phyloP scores from a whole-genome alignment of 2,888 invertebrate genomes.

The Balanococcus diminutus region DNA sequence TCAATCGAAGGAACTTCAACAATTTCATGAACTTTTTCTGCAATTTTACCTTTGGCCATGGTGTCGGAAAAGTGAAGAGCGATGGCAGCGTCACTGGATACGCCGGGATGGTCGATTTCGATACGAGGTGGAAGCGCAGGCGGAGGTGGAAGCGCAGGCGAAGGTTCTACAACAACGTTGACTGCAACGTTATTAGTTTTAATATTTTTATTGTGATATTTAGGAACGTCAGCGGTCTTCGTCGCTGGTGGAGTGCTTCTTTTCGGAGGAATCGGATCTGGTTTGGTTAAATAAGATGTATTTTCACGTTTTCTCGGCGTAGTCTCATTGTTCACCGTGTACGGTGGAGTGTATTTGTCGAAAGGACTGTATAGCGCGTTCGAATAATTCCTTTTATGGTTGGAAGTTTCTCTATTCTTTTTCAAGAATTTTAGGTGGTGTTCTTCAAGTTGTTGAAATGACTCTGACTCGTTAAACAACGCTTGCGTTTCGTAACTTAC shows the following conservation, averaged over 20 bases:
- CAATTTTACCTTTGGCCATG: neutral
- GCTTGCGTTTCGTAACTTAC: slow-evolving; percentile 13
- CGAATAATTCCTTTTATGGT: neutral
- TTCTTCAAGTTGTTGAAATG: neutral
- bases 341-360: slow-evolving; percentile 47
- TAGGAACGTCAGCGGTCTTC: neutral
- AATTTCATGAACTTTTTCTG: neutral
- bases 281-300: slow-evolving; percentile 3
- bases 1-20: slow-evolving; percentile 39
- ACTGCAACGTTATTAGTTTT: neutral
- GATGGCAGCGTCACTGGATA: slow-evolving; percentile 2
- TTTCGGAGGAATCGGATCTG: slow-evolving; percentile 8
- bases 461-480: neutral
- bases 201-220: neutral
- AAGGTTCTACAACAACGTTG: neutral
- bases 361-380: slow-evolving; percentile 46
- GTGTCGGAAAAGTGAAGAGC: neutral
- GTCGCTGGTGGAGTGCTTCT: neutral
- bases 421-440: slow-evolving; percentile 31
- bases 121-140: too few relatives aligned
- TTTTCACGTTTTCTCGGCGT: slow-evolving; percentile 9
- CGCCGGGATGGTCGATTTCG: neutral
- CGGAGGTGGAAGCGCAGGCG: neutral
- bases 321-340: neutral
- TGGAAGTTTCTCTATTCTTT: slow-evolving; percentile 9